Evolutionary conservation across 2,113 vertebrate species (phyloP), one percentile per base, ranked within the genome.

Genomic region (Catharus bicknelli): DNA sequence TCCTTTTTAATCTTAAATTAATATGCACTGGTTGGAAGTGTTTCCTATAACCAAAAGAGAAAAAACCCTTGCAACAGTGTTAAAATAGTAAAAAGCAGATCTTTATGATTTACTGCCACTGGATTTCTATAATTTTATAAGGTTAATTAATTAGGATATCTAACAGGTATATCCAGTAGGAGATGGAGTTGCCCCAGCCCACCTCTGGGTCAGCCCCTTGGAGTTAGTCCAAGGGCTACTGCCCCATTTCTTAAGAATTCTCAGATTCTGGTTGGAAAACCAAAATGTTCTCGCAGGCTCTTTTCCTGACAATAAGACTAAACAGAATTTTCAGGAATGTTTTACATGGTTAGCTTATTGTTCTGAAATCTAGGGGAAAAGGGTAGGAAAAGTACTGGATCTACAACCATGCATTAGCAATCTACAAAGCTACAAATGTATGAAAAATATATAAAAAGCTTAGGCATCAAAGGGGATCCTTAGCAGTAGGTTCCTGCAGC

Each of bases 141-240:
- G 30, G 38, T 30, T 83, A 43, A 51, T 82, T 70, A 43, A 61
- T 53, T 36, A 25, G 32, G 32, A 8, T 61, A 53, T 30, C 32
- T 43, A 20, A 53, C 32, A 30, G 25, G 32, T 70, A 19, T 40
- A 30, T 51, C 30, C 36, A 43, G 8, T 34, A 61, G 54, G 34
- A 81, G 19, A 30, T 70, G 42, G 0, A 0, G 13, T 70, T 43
- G 32, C 9, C 25, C 9, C 30, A 30, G 19, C 15, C 19, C 23
- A 51, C 11, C 15, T 51, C 25, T 69, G 79, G 36, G 15, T 82
- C 5, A 51, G 19, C 15, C 45, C 29, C 53, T 57, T 57, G 53
- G 45, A 36, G 26, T 16, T 53, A 16, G 26, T 61, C 16, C 55
- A 36, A 51, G 66, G 38, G 30, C 16, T 70, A 43, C 36, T 70